A percentile compares a stretch with the other conserved stretches of the same genome.
These are phyloP conservation scores for Cyprinodon variegatus DNA, from an alignment of 2,113 vertebrate species.

Conservation along the genomic window DNA sequence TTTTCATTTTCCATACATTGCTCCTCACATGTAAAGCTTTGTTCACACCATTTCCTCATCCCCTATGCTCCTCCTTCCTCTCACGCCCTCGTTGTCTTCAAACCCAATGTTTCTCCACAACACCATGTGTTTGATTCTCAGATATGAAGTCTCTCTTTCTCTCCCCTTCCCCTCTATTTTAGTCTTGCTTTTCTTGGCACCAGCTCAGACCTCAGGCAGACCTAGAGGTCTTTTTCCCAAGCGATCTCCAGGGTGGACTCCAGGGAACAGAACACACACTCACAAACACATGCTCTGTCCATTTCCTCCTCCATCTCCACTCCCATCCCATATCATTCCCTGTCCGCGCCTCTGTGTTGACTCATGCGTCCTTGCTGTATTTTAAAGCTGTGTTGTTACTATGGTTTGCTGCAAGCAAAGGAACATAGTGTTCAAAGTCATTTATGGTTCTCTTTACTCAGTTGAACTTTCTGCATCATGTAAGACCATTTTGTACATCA, in stretches of 20 bases:
- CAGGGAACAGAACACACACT: conserved; percentile 77
- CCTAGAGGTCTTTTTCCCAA: conserved; percentile 96
- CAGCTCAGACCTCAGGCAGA: conserved; percentile 85
- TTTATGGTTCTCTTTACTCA: conserved; percentile 20
- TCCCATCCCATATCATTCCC: conserved; percentile 50
- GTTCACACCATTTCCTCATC: conserved; percentile 75
- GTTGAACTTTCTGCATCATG: conserved; percentile 15
- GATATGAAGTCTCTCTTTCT: conserved; percentile 77
- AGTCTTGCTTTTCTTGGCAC: conserved; percentile 95
- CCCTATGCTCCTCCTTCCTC: conserved; percentile 56
- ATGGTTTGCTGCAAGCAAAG: conserved; percentile 30
- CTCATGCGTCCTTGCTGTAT: conserved; percentile 31
- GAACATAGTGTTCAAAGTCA: conserved; percentile 52
- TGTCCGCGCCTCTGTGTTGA: conserved; percentile 62
- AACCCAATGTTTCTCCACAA: conserved; percentile 62
- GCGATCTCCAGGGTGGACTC: conserved; percentile 85
- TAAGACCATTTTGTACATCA: conserved; percentile 10
- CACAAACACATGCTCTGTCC: conserved; percentile 63
- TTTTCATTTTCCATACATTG: conserved; percentile 88
- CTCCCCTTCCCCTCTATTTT: conserved; percentile 84
- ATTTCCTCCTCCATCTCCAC: conserved; percentile 55
- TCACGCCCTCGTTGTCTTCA: conserved; percentile 63
- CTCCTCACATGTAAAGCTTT: conserved; percentile 89
- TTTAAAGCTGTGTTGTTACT: conserved; percentile 24
- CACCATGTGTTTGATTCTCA: conserved; percentile 85